These are phyloP conservation scores for Spilarctia lutea DNA, from an alignment of 2,888 invertebrate species.

Conservation along the genomic window DNA sequence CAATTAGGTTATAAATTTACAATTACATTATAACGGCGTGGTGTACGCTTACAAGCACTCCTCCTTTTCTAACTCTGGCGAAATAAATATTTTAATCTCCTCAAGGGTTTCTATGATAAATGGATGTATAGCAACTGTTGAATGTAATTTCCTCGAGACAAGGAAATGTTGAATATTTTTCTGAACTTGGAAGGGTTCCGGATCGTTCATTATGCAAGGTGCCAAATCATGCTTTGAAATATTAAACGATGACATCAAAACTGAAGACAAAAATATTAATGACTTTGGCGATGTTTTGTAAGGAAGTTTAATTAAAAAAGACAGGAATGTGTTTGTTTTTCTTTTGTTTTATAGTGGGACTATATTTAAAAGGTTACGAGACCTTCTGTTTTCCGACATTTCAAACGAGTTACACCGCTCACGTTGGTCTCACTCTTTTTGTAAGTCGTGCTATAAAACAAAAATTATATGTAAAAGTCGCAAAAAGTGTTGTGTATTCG, in stretches of 20 bases:
- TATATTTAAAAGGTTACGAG: too few relatives aligned
- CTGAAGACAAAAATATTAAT: constrained; percentile 27
- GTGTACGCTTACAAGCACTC: neutral
- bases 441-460: too few relatives aligned
- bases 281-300: neutral
- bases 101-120: constrained; percentile 9
- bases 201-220: constrained; percentile 46
- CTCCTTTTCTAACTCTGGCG: neutral
- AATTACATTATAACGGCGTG: constrained; percentile 29
- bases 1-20: constrained; percentile 55
- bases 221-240: constrained; percentile 50
- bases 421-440: too few relatives aligned
- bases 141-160: constrained; percentile 48
- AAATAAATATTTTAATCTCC: constrained; percentile 5
- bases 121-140: constrained; percentile 34
- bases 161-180: constrained; percentile 47
- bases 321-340: neutral
- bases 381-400: too few relatives aligned
- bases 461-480: too few relatives aligned
- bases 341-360: too few relatives aligned
- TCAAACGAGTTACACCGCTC: too few relatives aligned
- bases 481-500: too few relatives aligned
- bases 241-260: constrained; percentile 33
- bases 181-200: constrained; percentile 43
- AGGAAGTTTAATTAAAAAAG: neutral